phyloP scores from a whole-genome alignment of 2,888 invertebrate species.

The Hofmannophila pseudospretella region DNA sequence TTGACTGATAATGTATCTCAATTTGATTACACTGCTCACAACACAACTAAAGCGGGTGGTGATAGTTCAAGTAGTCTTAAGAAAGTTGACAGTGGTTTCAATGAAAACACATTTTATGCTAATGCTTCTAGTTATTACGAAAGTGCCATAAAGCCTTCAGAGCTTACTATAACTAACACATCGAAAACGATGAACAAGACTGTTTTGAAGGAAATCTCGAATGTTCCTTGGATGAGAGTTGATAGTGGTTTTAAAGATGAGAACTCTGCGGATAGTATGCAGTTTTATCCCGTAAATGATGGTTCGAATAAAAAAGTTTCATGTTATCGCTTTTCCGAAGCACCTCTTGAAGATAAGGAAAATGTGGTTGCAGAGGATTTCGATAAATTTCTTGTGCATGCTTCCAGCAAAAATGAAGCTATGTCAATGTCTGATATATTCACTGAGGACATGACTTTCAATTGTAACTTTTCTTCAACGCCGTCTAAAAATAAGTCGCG shows the following conservation, averaged over 20 bases:
- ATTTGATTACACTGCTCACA: constrained; percentile 38
- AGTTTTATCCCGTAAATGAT: constrained; percentile 47
- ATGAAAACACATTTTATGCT: constrained; percentile 61
- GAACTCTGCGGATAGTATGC: constrained; percentile 54
- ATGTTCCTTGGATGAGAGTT: constrained; percentile 64
- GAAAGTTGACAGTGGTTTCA: constrained; percentile 64
- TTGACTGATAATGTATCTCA: constrained; percentile 62
- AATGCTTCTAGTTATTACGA: constrained; percentile 69
- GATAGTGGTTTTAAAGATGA: constrained; percentile 73
- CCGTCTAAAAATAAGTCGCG: constrained; percentile 66
- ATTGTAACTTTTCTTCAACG: constrained; percentile 69
- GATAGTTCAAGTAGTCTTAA: constrained; percentile 56
- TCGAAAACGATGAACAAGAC: constrained; percentile 35
- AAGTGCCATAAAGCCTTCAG: constrained; percentile 74
- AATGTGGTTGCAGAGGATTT: constrained; percentile 47
- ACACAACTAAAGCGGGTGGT: constrained; percentile 35
- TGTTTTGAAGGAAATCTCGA: constrained; percentile 64
- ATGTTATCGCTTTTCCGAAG: constrained; percentile 43
- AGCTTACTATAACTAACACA: constrained; percentile 55
- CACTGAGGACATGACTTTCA: constrained; percentile 62
- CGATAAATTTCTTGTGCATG: constrained; percentile 42
- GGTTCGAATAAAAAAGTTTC: constrained; percentile 34
- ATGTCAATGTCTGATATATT: constrained; percentile 70
- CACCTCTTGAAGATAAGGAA: constrained; percentile 52
- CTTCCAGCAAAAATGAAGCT: constrained; percentile 46